A percentile compares a stretch with the other conserved stretches of the same genome.
Conservation (phyloP, 2,888 invertebrate genomes). For the Troilus luridus region DNA sequence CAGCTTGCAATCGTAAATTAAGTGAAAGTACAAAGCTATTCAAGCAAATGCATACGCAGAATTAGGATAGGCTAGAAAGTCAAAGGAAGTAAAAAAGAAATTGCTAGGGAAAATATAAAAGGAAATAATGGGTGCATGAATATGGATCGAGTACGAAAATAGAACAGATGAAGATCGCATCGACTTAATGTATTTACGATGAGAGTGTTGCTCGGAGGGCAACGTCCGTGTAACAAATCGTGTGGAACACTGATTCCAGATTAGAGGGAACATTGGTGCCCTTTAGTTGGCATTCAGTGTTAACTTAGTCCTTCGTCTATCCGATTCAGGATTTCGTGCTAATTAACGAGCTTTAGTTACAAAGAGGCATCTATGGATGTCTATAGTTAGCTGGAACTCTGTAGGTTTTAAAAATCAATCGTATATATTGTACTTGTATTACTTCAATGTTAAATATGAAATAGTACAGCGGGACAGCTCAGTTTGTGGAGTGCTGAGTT, state of each 20-base stretch:
- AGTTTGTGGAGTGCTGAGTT: too few species aligned
- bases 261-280: slow-evolving; percentile 13
- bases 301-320: not conserved
- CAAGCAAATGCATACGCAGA: too few species aligned
- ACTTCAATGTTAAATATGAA: too few species aligned
- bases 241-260: slow-evolving; percentile 33
- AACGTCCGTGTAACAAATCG: slow-evolving; percentile 33
- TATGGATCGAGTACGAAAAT: not conserved
- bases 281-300: slow-evolving; percentile 27
- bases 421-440: too few species aligned
- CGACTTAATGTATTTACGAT: not conserved
- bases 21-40: too few species aligned
- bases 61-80: too few species aligned
- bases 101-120: not conserved
- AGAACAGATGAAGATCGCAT: not conserved
- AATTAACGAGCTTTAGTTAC: not conserved
- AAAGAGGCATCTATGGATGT: not conserved
- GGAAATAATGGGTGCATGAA: not conserved
- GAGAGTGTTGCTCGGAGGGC: not conserved
- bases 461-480: too few species aligned
- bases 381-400: not conserved
- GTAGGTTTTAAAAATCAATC: too few species aligned
- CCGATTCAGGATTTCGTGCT: not conserved
- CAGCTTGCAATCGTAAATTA: too few species aligned
- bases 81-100: too few species aligned